These are phyloP conservation scores for Coryphaenoides rupestris DNA, from an alignment of 2,113 vertebrate genomes.

Conservation along the genomic window DNA sequence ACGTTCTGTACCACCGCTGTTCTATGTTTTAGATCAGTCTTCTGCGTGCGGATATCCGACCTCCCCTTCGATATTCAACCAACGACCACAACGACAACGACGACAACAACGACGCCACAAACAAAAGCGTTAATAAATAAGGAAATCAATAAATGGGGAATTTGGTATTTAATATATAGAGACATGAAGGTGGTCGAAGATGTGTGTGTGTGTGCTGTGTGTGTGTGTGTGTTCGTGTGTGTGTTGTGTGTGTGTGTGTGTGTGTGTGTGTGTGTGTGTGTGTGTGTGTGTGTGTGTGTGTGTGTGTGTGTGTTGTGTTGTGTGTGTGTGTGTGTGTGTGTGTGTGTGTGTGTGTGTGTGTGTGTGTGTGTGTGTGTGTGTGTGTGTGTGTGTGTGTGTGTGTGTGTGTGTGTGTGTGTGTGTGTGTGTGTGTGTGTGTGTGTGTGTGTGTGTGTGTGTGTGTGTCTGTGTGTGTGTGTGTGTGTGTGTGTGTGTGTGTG, in stretches of 20 bases:
- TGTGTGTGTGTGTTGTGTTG: too few relatives aligned
- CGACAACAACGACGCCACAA: background rate
- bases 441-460: background rate
- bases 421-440: too few relatives aligned
- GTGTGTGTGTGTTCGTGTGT: background rate
- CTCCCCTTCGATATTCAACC: too few relatives aligned
- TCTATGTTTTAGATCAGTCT: too few relatives aligned
- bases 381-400: constrained; percentile 8
- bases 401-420: background rate
- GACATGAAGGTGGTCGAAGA: too few relatives aligned
- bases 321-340: too few relatives aligned
- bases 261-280: constrained; percentile 15
- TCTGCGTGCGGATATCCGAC: too few relatives aligned
- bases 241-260: constrained; percentile 2
- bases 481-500: constrained; percentile 28
- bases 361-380: constrained; percentile 7
- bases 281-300: constrained; percentile 31
- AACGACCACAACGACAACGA: too few relatives aligned
- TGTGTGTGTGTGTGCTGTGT: background rate
- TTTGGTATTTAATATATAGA: too few relatives aligned
- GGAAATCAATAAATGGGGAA: background rate
- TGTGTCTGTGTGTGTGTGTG: constrained; percentile 13
- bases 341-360: too few relatives aligned
- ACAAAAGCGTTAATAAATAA: background rate
- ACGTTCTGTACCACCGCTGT: too few relatives aligned